Evolutionary conservation across 2,113 vertebrate species (phyloP), one percentile per base, ranked within the genome.

Genomic region (Phoxinus phoxinus): DNA sequence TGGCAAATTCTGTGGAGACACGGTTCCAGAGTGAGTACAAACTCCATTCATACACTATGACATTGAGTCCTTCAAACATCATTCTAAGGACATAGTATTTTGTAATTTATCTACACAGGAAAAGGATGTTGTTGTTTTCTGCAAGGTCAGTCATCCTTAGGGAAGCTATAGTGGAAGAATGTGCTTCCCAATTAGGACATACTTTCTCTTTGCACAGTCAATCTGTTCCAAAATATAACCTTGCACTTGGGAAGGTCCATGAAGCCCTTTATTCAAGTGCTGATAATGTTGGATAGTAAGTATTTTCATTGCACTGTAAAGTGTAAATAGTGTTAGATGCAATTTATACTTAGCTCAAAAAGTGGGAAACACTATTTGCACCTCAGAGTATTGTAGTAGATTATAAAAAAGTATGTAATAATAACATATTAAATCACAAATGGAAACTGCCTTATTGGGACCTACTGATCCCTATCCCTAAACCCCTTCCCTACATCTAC

Each of bases 1-100:
- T 30, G 97, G 96, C 17, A 97, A 94, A 76, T 97, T 96, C 93
- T 98, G 97, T 0, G 97, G 97, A 0, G 96, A 97, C 84, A 87
- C 53, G 0, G 41, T 89, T 0, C 97, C 97, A 1, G 92, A 94
- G 97, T 98, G 87, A 95, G 94, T 85, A 3, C 63, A 83, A 53
- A 51, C 51, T n/a, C n/a, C 32, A 23, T 84, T 86, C n/a, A 41
- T 25, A 15, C 41, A 23, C 75, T 53, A 7, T 19, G 32, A 25
- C 12, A 65, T 30, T 6, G 3, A 30, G n/a, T 32, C 25, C n/a
- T 44, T 35, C 23, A 2, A 10, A 27, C 21, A 21, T n/a, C 67
- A 23, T 37, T 37, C 32, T 25, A 73, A 67, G 27, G 35, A 23
- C 11, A 59, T 41, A 13, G 8, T 48, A 6, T 72, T 44, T 41